phyloP scores from a whole-genome alignment of 2,888 invertebrate species.

The Drosophila meridiana region DNA sequence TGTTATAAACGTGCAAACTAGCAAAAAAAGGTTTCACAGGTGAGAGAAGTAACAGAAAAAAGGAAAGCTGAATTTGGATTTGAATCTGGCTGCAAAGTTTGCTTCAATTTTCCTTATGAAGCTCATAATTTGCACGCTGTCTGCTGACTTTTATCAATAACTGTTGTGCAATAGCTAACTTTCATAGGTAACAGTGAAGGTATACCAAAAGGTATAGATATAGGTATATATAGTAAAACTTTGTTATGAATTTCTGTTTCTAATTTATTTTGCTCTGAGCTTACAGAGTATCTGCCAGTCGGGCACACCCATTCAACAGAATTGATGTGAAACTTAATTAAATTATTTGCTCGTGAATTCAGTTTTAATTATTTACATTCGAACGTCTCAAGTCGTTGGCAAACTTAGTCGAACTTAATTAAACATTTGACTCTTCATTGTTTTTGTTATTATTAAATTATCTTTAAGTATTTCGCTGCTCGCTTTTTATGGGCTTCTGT shows the following conservation, averaged over 20 bases:
- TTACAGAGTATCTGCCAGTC: background rate
- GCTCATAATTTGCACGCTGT: background rate
- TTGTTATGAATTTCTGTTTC: no score
- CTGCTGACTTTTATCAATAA: background rate
- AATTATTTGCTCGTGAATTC: slow-evolving; percentile 4
- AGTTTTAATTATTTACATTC: background rate
- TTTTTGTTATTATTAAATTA: slow-evolving; percentile 35
- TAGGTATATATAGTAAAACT: no score
- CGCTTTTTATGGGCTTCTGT: slow-evolving; percentile 18
- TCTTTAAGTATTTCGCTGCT: slow-evolving; percentile 21
- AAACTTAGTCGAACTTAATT: slow-evolving; percentile 17
- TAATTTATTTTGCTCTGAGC: no score
- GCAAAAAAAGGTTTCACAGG: slow-evolving; percentile 12
- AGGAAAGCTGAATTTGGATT: slow-evolving; percentile 13
- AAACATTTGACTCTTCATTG: slow-evolving; percentile 3
- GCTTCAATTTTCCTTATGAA: background rate
- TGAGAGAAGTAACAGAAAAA: background rate
- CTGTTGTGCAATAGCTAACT: background rate
- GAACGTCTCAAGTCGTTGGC: background rate
- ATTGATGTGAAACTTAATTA: slow-evolving; percentile 1
- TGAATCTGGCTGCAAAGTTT: background rate
- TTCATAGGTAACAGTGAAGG: background rate
- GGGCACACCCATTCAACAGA: background rate
- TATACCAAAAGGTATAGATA: background rate
- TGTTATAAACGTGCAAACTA: slow-evolving; percentile 11